phyloP scores from a whole-genome alignment of 2,113 vertebrate genomes.

The Phocoena phocoena region DNA sequence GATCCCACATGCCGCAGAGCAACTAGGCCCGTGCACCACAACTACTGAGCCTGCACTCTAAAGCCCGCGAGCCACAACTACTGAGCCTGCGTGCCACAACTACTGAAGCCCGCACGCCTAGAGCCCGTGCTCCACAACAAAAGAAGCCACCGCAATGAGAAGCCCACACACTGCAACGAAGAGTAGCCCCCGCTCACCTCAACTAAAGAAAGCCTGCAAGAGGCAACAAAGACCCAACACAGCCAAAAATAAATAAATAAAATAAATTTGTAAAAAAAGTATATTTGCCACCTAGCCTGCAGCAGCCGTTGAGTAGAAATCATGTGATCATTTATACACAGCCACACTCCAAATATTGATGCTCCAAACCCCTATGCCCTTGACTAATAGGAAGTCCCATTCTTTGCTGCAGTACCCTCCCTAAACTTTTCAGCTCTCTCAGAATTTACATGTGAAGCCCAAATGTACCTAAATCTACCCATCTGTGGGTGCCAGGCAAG shows the following conservation, averaged over 20 bases:
- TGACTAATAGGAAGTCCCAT: neutral
- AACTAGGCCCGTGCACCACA: too few relatives aligned
- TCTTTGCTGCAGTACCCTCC: neutral
- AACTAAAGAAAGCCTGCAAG: too few relatives aligned
- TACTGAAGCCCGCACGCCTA: too few relatives aligned
- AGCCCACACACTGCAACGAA: fast-evolving
- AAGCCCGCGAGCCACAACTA: too few relatives aligned
- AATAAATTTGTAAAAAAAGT: neutral
- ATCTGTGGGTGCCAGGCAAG: neutral
- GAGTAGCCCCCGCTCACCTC: too few relatives aligned
- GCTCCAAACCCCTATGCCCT: neutral
- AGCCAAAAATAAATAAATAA: too few relatives aligned
- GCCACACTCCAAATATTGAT: neutral
- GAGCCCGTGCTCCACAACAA: too few relatives aligned
- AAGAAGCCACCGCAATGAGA: too few relatives aligned
- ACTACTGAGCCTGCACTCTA: too few relatives aligned
- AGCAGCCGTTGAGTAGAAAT: neutral
- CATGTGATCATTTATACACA: neutral
- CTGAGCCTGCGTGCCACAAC: too few relatives aligned
- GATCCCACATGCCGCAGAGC: too few relatives aligned
- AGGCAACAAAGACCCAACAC: too few relatives aligned
- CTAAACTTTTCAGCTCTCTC: neutral
- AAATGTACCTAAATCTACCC: neutral
- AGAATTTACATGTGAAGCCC: neutral
- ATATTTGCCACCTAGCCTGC: neutral